Base-by-base conservation (phyloP, 2,113 vertebrate species). In the Chaetura pelagica region DNA sequence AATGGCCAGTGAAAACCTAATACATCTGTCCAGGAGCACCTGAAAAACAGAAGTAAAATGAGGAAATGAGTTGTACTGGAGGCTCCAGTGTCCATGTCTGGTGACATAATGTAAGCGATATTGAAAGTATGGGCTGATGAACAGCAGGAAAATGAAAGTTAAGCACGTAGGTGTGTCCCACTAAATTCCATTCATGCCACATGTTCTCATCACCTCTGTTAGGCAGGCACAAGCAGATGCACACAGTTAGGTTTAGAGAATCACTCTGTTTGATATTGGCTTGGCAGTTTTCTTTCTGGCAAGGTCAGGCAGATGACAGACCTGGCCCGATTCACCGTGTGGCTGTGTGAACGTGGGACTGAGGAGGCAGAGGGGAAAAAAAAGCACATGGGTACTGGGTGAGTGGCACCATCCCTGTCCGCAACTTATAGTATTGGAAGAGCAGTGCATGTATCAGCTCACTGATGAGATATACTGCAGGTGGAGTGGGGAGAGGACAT, bases 251-350 rank as follows among this genome's bases (percentile, higher is more conserved):
- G 19, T 57, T 85, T 35, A 54, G 63, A 42, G 67, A 19, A 66
- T 49, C 0, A 0, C 12, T 57, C 35, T 66, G 52, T 23, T 55
- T 27, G 48, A 32, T 17, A 4, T 9, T 26, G 48, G 15, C 30
- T 64, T 57, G 54, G 21, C 34, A 48, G 55, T 67, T 91, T 64
- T 51, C 54, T 76, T 83, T 76, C 71, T 90, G 78, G 30, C 0
- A 0, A 59, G 68, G 14, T 55, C 74, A 82, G 78, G 52, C 62
- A 61, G 26, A 6, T 57, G 62, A 22, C 4, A 10, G 83, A 59
- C 38, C 48, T 48, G 57, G 32, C 44, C 66, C 2, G 0, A 19
- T 57, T 59, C 20, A 15, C n/a, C 1, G 0, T 11, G 7, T 67
- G 64, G 14, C 29, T 23, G 0, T 9, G 18, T 11, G 38, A 72